Evolutionary conservation across 2,888 invertebrate species (phyloP), one percentile per base, ranked within the genome.

Genomic region (Microctonus aethiopoides): DNA sequence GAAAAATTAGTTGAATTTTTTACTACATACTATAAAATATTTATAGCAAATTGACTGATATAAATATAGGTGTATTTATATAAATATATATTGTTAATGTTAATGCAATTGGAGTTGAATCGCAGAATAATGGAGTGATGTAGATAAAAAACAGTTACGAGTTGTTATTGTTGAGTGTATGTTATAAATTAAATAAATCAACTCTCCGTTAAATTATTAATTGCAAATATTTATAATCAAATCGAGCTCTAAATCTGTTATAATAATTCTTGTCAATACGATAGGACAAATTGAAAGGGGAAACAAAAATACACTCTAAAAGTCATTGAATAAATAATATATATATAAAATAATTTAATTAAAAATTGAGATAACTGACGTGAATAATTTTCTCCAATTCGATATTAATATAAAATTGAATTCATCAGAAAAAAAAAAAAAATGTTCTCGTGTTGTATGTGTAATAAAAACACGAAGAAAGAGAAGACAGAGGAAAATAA

Each of bases 381-480:
- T 13, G 34, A 29, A 6, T 16, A 63, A 52, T 32, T 39, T 46
- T 52, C 46, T 52, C n/a, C 20, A 61, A 26, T 57, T 61, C 56
- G 46, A 59, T 63, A 68, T 61, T 11, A 64, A 34, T 57, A 11
- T 10, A 41, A 59, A 72, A 39, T 56, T 57, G 36, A 52, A 36
- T 26, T 57, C 20, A 26, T 41, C 16, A 36, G 26, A 51, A 29
- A 11, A 46, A 20, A 11, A 46, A 20, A 51, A 77, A 75, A n/a
- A 67, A 86, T 86, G 86, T 86, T 86, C 76, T 84, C 84, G 80
- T 86, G 86, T 70, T 86, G 86, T 72, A 79, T 81, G 29, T 82
- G 85, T 73, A 83, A 82, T 56, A 80, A 82, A 41, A 80, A 75
- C 57, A 70, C 79, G 68, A 80, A 82, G 65, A 83, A 76, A 7